Evolutionary conservation across 2,113 vertebrate species (phyloP), one percentile per base, ranked within the genome.

Genomic region (Cephalopterus ornatus): DNA sequence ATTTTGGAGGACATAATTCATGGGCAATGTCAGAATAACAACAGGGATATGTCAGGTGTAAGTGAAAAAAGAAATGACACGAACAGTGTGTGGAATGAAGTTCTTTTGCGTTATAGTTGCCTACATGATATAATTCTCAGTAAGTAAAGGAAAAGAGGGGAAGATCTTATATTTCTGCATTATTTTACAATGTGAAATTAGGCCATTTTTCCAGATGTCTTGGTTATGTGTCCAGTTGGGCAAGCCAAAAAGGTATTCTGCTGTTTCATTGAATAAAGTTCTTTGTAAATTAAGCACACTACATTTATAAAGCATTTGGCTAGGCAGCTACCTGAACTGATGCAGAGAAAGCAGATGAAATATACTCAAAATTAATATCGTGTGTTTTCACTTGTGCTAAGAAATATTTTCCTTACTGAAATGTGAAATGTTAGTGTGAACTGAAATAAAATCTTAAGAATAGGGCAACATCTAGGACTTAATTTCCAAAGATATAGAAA

Each of bases 141-240:
- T 85, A 81, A 77, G 14, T 67, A 71, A 93, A 96, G 67, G 68
- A 88, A 94, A 96, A 89, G 7, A 66, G 42, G 23, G 72, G 37
- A 81, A 89, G 66, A 50, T 46, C 44, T 91, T 81, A 62, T 24
- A 79, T 85, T 82, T 74, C 55, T 85, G 42, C 37, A 39, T 52
- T 73, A 91, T 85, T 98, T 93, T 97, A 81, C 58, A 91, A 61
- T 44, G 35, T 92, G 65, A 89, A 85, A 77, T 94, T 63, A 91
- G n/a, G 71, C 68, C 35, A 74, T 68, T 97, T 97, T 96, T 95
- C 95, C 97, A 97, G 92, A 97, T 97, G 96, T 94, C 23, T 91
- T 58, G 74, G 68, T 78, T 85, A 74, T 71, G 22, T 88, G 84
- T 93, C 74, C 73, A 96, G 22, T 37, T 92, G 85, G 81, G 37